A percentile compares a stretch with the other conserved stretches of the same genome.
Conservation (phyloP, 2,888 invertebrate genomes). For the Linnaemya tessellans region DNA sequence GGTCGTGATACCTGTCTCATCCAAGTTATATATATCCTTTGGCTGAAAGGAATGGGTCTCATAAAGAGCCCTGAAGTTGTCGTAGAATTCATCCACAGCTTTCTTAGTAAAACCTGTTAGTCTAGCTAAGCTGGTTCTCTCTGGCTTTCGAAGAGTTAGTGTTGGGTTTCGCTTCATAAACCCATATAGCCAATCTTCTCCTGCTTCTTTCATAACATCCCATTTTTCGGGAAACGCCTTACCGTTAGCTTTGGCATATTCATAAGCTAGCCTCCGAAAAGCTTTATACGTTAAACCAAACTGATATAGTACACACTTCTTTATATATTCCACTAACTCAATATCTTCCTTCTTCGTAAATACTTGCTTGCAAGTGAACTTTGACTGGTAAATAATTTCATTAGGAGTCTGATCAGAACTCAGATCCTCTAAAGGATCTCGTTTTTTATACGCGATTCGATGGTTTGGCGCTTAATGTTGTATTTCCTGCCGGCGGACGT, state of each 20-base stretch:
- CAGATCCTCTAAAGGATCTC: conserved; percentile 18
- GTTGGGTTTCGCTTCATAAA: conserved; percentile 58
- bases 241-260: neutral
- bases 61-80: conserved; percentile 41
- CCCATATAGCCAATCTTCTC: conserved; percentile 57
- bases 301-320: conserved; percentile 39
- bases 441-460: conserved; percentile 51
- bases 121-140: conserved; percentile 15
- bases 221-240: conserved; percentile 6
- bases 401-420: conserved; percentile 8
- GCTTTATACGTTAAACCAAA: conserved; percentile 46
- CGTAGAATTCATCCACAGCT: conserved; percentile 46
- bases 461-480: conserved; percentile 51
- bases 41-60: conserved; percentile 36
- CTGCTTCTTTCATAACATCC: conserved; percentile 48
- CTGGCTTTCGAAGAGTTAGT: conserved; percentile 31
- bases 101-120: conserved; percentile 36
- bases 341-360: conserved; percentile 48
- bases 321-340: conserved; percentile 53
- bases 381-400: conserved; percentile 40
- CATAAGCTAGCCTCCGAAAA: conserved; percentile 13
- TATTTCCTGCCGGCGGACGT: conserved; percentile 44
- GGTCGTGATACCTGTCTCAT: neutral
- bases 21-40: conserved; percentile 22
- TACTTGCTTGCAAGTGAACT: conserved; percentile 46